Base-by-base conservation (phyloP, 1,140 invertebrate genomes). In the Drosophila nasuta region DNA sequence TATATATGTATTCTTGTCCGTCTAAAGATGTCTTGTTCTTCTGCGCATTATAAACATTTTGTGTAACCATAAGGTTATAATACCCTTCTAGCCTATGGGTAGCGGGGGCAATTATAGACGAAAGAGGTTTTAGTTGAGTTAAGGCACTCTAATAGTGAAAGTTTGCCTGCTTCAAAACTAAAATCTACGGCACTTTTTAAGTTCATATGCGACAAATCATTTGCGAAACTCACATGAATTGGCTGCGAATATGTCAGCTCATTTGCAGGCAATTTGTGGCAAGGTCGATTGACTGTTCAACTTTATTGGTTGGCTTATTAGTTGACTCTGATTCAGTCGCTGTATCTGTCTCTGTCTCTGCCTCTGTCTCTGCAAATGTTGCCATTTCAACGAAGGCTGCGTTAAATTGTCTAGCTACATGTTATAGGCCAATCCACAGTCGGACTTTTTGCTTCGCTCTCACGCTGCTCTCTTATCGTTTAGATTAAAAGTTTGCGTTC, bases 401-500 rank as follows among this genome's bases (percentile, higher is more conserved):
- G 25, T 38, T 13, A 63, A 48, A 63, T 15, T 63, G 46, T 13
- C 59, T 43, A 41, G 38, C 41, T 43, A 43, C 13, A 43, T 43
- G 41, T 43, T n/a, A 43, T 43, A 43, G 41, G 41, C 41, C 41
- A 43, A 43, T 43, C 41, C 13, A 4, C 2, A 13, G 41, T 7
- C 46, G 20, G 46, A 20, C 46, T 48, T 48, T 38, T 33, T 1
- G 15, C 13, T 33, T 60, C 45, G 2, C 45, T 1, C 15, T 33
- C 59, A 35, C 56, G 5, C 38, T 13, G 7, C 49, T 5, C 65
- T 62, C 57, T 69, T 56, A 74, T 69, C 71, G 35, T 57, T 67
- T 56, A 62, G 71, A 74, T 74, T 74, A 74, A 74, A 74, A 74
- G 65, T 74, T 74, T 74, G 65, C 65, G 66, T 74, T 74, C 49